Evolutionary conservation across 2,113 vertebrate species (phyloP), one percentile per base, ranked within the genome.

Genomic region (Spea multiplicata): DNA sequence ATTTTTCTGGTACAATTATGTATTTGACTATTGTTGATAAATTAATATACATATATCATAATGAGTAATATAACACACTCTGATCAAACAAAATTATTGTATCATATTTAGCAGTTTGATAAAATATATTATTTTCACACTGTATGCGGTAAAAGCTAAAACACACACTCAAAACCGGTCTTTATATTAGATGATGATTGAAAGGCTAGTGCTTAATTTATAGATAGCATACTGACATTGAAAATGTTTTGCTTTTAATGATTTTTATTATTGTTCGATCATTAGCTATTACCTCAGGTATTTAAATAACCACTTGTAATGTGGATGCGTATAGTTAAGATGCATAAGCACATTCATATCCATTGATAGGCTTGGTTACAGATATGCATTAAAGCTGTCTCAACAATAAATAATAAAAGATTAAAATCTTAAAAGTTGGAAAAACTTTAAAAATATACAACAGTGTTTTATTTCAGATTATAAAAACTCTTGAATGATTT

Each of bases 351-450:
- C 71, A 74, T 61, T 78, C 10, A 48, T 49, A 61, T 16, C 17
- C n/a, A 68, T 80, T 80, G 59, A 80, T 74, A 67, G 64, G 49
- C 6, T 80, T 68, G 71, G 16, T 80, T 82, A 87, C 83, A 82
- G 86, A 82, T 66, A 82, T 81, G 85, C 83, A 88, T 88, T 87
- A 81, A 89, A 90, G 89, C 84, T 84, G 85, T 87, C 6, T 65
- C 45, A 8, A 83, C 89, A 81, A 86, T 93, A 93, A 93, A 92
- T 93, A 93, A 93, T 88, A 87, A 89, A 93, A 93, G 90, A 93
- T 93, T 91, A 93, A 92, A 92, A 90, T 82, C 90, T 87, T 90
- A 92, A 93, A 92, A 92, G 90, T 84, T 84, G 90, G 90, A 91
- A 92, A 93, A 89, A 92, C 91, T 89, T 88, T 81, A 84, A 87